These are phyloP conservation scores for Helicolenus hilgendorfi DNA, from an alignment of 2,797 vertebrate species.

Conservation along the genomic window DNA sequence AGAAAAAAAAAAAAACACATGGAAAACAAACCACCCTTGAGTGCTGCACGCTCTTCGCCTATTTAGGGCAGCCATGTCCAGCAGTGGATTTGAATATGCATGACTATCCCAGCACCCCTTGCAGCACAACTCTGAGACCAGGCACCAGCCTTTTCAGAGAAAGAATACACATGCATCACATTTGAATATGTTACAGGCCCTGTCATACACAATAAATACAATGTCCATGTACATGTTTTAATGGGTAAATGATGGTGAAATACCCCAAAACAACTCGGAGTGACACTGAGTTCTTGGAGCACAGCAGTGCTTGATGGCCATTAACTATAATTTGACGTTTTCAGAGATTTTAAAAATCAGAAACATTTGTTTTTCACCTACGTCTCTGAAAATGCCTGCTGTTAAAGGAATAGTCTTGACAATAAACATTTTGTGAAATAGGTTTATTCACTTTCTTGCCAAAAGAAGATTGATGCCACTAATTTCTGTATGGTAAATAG, in stretches of 20 bases:
- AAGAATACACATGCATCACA: slow-evolving; percentile 84
- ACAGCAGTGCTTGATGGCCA: slow-evolving; percentile 21
- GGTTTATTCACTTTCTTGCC: background rate
- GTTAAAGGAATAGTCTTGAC: background rate
- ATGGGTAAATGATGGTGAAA: slow-evolving; percentile 63
- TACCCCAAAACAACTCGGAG: slow-evolving; percentile 35
- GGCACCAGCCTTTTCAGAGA: slow-evolving; percentile 73
- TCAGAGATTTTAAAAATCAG: background rate
- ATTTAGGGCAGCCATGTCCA: slow-evolving; percentile 91
- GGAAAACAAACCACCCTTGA: slow-evolving; percentile 85
- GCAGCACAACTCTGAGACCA: slow-evolving; percentile 80
- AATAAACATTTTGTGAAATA: background rate
- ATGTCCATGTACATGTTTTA: slow-evolving; percentile 65
- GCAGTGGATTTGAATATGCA: slow-evolving; percentile 93
- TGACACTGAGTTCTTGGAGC: slow-evolving; percentile 37
- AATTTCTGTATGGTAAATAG: too few species aligned
- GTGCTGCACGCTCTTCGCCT: slow-evolving; percentile 86
- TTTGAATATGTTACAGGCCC: slow-evolving; percentile 88
- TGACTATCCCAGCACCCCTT: slow-evolving; percentile 87
- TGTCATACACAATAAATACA: slow-evolving; percentile 85
- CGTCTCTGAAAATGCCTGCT: background rate
- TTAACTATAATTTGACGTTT: slow-evolving; percentile 36
- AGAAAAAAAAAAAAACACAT: slow-evolving; percentile 53
- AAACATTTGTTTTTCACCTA: background rate
- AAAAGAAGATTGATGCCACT: too few species aligned